Conservation (phyloP, 2,113 vertebrate species). For the Lanius ludovicianus region DNA sequence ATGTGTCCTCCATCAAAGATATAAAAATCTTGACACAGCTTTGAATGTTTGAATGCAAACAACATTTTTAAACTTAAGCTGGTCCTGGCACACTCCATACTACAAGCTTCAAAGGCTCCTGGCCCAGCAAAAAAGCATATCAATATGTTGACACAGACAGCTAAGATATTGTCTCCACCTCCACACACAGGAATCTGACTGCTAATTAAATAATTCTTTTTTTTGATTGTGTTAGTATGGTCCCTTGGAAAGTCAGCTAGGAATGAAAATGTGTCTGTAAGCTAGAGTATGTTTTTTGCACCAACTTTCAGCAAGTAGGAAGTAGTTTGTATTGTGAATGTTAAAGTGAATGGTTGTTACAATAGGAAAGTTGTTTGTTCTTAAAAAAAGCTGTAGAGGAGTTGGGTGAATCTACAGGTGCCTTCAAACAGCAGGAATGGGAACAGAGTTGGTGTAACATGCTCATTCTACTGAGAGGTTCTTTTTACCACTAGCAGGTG, state of each 20-base stretch:
- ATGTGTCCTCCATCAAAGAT: background rate
- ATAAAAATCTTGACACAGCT: constrained; percentile 25
- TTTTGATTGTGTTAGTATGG: background rate
- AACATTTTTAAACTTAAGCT: constrained; percentile 3
- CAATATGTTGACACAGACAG: background rate
- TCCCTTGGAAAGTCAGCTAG: background rate
- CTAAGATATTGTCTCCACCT: background rate
- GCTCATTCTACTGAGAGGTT: background rate
- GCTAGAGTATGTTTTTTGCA: background rate
- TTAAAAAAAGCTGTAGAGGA: background rate
- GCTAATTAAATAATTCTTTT: constrained; percentile 5
- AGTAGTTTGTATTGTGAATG: background rate
- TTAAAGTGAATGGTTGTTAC: fast-evolving
- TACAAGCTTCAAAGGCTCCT: background rate
- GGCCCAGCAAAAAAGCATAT: background rate
- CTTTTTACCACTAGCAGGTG: background rate
- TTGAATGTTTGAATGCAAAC: background rate
- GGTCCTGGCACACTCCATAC: background rate
- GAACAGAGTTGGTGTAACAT: background rate
- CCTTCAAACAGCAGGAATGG: background rate
- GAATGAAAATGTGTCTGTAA: background rate
- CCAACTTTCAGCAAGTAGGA: background rate
- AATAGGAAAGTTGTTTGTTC: background rate
- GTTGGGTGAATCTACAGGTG: background rate
- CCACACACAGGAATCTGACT: background rate